phyloP scores from a whole-genome alignment of 2,888 invertebrate species.

The Leucania comma region DNA sequence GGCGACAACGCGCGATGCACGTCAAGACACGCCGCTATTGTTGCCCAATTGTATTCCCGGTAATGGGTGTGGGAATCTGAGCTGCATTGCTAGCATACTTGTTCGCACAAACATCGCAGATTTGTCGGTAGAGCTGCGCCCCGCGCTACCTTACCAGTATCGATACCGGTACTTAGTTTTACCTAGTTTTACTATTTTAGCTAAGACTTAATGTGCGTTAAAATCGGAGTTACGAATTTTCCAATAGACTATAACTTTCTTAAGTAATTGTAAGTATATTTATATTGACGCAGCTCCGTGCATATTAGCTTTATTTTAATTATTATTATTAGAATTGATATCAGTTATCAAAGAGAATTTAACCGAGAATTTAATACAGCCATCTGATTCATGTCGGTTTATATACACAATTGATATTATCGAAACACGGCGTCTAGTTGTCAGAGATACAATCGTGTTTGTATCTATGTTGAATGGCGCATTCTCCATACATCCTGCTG shows the following conservation, averaged over 20 bases:
- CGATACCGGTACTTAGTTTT: slow-evolving; percentile 3
- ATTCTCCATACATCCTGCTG: slow-evolving; percentile 6
- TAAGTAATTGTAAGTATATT: slow-evolving; percentile 29
- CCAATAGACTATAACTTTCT: slow-evolving; percentile 5
- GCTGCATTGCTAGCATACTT: slow-evolving; percentile 53
- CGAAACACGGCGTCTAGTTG: not conserved
- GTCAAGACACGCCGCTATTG: slow-evolving; percentile 49
- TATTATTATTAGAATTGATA: slow-evolving; percentile 5
- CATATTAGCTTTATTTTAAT: not conserved
- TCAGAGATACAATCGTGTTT: slow-evolving; percentile 19
- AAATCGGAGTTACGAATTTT: not conserved
- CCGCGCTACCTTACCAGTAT: not conserved
- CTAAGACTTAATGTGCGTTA: not conserved
- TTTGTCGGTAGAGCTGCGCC: slow-evolving; percentile 18
- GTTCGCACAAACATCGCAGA: slow-evolving; percentile 41
- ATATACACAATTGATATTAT: slow-evolving; percentile 14
- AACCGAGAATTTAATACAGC: slow-evolving; percentile 21
- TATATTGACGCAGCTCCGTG: not conserved
- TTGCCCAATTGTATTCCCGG: slow-evolving; percentile 53
- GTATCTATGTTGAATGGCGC: slow-evolving; percentile 9
- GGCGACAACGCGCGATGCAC: slow-evolving; percentile 29
- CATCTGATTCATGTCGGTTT: slow-evolving; percentile 9
- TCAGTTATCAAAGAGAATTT: slow-evolving; percentile 15
- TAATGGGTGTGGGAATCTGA: slow-evolving; percentile 57
- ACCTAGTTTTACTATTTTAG: slow-evolving; percentile 9